Conservation (phyloP, 2,113 vertebrate genomes). For the Elgaria multicarinata region DNA sequence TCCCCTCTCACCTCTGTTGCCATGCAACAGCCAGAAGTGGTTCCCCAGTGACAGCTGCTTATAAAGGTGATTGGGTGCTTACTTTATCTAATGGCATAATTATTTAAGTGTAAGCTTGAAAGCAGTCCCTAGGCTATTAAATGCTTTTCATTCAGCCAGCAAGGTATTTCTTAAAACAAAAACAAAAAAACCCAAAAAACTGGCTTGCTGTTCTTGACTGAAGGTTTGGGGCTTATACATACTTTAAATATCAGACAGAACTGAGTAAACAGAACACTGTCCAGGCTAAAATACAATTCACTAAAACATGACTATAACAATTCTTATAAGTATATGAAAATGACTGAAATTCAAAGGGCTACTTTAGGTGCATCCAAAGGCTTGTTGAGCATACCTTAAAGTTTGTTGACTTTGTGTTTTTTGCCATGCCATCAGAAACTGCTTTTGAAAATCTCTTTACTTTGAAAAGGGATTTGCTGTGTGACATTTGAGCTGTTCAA, state of each 20-base stretch:
- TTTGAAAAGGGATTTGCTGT: neutral
- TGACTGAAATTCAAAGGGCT: neutral
- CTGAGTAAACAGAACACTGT: neutral
- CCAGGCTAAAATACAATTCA: conserved; percentile 4
- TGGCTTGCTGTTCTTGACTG: neutral
- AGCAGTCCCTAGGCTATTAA: neutral
- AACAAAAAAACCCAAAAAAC: no score
- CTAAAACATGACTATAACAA: neutral
- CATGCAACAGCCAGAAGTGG: neutral
- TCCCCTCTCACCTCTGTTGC: neutral
- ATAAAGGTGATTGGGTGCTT: neutral
- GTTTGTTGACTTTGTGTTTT: no score
- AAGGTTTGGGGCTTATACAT: neutral
- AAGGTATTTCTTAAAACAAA: neutral
- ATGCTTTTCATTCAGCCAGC: neutral
- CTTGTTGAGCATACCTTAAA: neutral
- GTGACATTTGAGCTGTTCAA: neutral
- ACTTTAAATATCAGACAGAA: neutral
- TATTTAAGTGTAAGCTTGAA: neutral
- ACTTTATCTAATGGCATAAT: neutral
- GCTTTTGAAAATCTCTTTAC: neutral
- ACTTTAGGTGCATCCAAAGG: neutral
- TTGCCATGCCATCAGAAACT: neutral
- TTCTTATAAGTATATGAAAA: neutral
- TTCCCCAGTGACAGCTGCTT: neutral